These are phyloP conservation scores for Elymnias hypermnestra DNA, from an alignment of 1,140 invertebrate genomes.

Conservation along the genomic window DNA sequence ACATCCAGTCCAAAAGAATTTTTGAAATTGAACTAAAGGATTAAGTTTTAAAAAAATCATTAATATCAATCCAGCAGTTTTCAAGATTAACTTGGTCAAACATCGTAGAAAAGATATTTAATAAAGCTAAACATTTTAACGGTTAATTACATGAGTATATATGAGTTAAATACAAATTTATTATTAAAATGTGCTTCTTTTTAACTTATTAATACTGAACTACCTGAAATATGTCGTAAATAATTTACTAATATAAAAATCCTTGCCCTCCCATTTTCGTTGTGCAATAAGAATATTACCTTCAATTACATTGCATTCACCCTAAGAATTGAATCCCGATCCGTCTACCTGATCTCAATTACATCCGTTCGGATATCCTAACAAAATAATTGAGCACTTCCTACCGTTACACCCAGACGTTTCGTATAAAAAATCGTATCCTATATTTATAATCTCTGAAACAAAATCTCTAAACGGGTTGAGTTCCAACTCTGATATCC, in stretches of 20 bases:
- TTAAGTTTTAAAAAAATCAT: too few species aligned
- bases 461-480: conserved; percentile 50
- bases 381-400: conserved; percentile 63
- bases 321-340: conserved; percentile 10
- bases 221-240: too few species aligned
- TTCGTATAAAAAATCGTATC: conserved; percentile 45
- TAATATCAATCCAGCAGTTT: too few species aligned
- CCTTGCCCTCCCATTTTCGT: neutral
- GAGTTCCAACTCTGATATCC: conserved; percentile 52
- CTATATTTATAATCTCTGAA: conserved; percentile 51
- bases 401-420: conserved; percentile 52
- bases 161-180: too few species aligned
- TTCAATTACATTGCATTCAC: conserved; percentile 13
- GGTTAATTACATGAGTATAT: too few species aligned
- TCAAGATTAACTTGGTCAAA: too few species aligned
- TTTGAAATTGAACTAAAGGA: too few species aligned
- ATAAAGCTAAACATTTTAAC: too few species aligned
- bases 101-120: too few species aligned
- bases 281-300: conserved; percentile 4
- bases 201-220: too few species aligned
- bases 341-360: conserved; percentile 49
- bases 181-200: too few species aligned
- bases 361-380: conserved; percentile 64
- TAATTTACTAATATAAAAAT: neutral
- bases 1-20: too few species aligned